A percentile compares a stretch with the other conserved stretches of the same genome.
Conservation (phyloP, 2,888 invertebrate genomes). For the Pterobdella sp. region DNA sequence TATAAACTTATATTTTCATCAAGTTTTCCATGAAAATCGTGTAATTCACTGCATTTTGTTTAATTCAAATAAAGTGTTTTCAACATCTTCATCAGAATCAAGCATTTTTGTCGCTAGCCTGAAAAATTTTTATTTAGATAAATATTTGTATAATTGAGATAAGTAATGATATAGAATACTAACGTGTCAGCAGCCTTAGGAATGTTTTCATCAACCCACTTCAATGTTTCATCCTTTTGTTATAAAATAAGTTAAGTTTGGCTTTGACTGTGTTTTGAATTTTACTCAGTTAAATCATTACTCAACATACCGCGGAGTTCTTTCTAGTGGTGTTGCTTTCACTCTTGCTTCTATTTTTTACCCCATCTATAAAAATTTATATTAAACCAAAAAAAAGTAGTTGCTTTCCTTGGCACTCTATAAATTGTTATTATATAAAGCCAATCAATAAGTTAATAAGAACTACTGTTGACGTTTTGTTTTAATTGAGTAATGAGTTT, state of each 20-base stretch:
- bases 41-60: constrained; percentile 48
- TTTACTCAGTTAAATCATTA: no score
- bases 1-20: no score
- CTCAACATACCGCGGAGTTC: no score
- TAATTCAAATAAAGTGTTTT: constrained; percentile 50
- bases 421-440: no score
- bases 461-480: no score
- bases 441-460: not conserved
- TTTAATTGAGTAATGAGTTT: no score
- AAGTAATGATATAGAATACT: constrained; percentile 45
- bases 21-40: no score
- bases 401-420: no score
- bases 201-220: constrained; percentile 91
- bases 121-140: constrained; percentile 3
- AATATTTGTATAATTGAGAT: constrained; percentile 21
- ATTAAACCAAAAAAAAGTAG: constrained; percentile 1
- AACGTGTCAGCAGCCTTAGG: constrained; percentile 68
- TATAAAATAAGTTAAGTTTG: not conserved
- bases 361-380: constrained; percentile 43
- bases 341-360: constrained; percentile 46
- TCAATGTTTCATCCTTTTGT: constrained; percentile 63
- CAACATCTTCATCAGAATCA: constrained; percentile 50
- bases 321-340: not conserved
- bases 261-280: not conserved
- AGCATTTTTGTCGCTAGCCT: constrained; percentile 40